Evolutionary conservation across 2,888 invertebrate genomes (phyloP), one percentile per base, ranked within the genome.

Genomic region (Limenitis camilla): DNA sequence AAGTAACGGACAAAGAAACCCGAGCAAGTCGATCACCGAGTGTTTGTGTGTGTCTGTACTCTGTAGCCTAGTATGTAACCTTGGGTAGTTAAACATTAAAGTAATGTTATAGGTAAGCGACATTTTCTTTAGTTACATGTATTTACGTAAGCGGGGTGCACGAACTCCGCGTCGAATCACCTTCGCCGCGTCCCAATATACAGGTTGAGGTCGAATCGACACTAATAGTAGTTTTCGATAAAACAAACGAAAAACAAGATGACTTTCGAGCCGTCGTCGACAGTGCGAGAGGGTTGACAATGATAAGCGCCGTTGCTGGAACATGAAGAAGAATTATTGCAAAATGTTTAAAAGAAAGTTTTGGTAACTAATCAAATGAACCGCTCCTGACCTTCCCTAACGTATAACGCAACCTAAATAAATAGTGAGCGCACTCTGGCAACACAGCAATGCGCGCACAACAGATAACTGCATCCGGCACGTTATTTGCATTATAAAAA

Each of bases 111-210:
- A 58, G 58, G 52, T 52, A 61, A 54, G 50, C 58, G 61, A 64
- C 63, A 60, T 80, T 76, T 78, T 72, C 69, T 58, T 72, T 74
- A 76, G 76, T 81, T 79, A 76, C 73, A 75, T 74, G 58, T 71
- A 67, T 82, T 84, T 83, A 82, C 81, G 79, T 79, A 82, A 83
- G 79, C 68, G 67, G 68, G 84, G 83, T 82, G 63, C 60, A 75
- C 72, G 84, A 83, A 84, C 84, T 79, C 73, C 49, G 56, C 61
- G 61, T 58, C 63, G 62, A 71, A 76, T 83, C 81, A 83, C 84
- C 84, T 83, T 82, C 80, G 72, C 58, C 59, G 71, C 74, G 83
- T 81, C 81, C 81, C 81, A 80, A 82, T 79, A 80, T 76, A 71
- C 76, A 71, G 76, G 77, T 78, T 79, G 78, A 83, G 84, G 83